Conservation (phyloP, 2,113 vertebrate species). For the Halcyon malimbica region DNA sequence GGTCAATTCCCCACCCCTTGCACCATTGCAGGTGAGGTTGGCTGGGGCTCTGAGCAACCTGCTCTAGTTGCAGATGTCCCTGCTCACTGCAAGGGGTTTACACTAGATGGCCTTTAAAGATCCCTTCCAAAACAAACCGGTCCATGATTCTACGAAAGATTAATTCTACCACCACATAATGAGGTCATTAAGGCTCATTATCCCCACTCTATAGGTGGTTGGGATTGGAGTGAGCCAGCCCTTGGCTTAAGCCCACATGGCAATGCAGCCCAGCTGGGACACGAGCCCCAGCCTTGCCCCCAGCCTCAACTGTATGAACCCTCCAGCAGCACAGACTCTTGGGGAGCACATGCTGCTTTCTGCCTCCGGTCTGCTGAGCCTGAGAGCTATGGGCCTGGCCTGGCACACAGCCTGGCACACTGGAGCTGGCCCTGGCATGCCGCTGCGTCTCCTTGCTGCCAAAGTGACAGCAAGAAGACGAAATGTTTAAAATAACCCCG, state of each 20-base stretch:
- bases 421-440: neutral
- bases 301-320: neutral
- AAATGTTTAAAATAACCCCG: slow-evolving; percentile 11
- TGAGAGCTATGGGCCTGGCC: neutral
- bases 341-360: neutral
- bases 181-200: neutral
- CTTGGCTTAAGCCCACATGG: neutral
- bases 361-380: neutral
- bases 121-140: neutral
- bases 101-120: neutral
- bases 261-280: neutral
- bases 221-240: neutral
- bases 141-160: neutral
- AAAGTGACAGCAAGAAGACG: neutral
- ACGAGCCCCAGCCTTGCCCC: neutral
- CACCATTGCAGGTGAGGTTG: neutral
- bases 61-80: neutral
- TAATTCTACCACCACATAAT: neutral
- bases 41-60: neutral
- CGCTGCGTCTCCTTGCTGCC: neutral
- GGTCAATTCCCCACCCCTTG: neutral
- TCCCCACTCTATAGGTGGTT: neutral
- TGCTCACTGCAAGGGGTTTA: neutral
- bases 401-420: neutral
- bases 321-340: neutral